Percentiles rank a stretch among this genome's conserved stretches.
These are phyloP conservation scores for Drosophila pectinifera DNA, from an alignment of 1,140 invertebrate species.

Conservation along the genomic window DNA sequence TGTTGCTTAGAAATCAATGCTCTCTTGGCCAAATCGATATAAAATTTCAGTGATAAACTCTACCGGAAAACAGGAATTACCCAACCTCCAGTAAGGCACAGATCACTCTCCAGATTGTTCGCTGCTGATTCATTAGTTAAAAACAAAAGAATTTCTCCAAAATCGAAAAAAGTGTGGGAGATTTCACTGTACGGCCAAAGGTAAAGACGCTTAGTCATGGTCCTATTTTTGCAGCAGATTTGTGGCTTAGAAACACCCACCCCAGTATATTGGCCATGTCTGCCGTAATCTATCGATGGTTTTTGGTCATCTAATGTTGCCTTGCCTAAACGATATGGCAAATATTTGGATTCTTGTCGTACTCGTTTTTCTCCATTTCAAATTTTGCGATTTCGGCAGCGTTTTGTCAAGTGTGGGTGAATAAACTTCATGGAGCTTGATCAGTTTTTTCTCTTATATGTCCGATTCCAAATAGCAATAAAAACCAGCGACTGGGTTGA, in stretches of 20 bases:
- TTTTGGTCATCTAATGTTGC: conserved; percentile 48
- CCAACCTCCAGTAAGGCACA: neutral
- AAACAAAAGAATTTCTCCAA: conserved; percentile 63
- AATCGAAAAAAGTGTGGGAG: conserved; percentile 59
- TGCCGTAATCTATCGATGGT: conserved; percentile 12
- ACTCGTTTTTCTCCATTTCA: conserved; percentile 48
- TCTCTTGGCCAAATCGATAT: conserved; percentile 6
- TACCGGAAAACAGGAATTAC: neutral
- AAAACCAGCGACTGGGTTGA: conserved; percentile 51
- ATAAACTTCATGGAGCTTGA: conserved; percentile 72
- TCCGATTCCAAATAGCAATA: conserved; percentile 33
- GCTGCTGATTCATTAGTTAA: conserved; percentile 30
- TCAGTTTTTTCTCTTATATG: conserved; percentile 22
- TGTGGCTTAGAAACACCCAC: conserved; percentile 72
- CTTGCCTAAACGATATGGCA: conserved; percentile 43
- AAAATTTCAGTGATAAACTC: conserved; percentile 20
- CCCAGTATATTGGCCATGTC: conserved; percentile 20
- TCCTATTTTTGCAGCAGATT: conserved; percentile 72
- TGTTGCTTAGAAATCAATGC: conserved; percentile 19
- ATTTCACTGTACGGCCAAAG: conserved; percentile 36
- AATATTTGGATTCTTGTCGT: conserved; percentile 46
- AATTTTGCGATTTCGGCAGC: conserved; percentile 22
- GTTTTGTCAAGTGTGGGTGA: conserved; percentile 68
- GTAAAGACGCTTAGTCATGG: conserved; percentile 67
- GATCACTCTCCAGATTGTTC: conserved; percentile 24